Percentiles rank a stretch among this genome's conserved stretches.
Evolutionary conservation across 2,113 vertebrate genomes (phyloP).

Genomic region (Ailurus styani): DNA sequence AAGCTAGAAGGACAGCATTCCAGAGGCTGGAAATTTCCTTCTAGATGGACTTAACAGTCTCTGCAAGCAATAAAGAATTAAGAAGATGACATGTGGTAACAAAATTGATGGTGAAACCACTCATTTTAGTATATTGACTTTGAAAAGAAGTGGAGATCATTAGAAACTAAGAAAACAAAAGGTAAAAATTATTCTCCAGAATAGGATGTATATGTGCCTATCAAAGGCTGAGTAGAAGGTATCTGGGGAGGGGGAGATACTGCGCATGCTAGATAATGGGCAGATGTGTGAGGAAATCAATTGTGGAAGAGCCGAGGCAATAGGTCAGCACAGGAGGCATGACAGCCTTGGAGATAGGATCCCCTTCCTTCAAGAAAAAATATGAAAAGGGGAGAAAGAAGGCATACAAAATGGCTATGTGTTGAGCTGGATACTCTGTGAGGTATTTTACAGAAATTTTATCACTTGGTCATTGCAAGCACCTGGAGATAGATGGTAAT

Average conservation of each 20-base stretch:
- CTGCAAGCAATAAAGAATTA: background rate
- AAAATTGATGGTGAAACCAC: background rate
- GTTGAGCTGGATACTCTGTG: background rate
- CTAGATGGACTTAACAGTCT: background rate
- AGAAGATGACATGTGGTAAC: background rate
- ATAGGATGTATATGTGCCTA: too few species aligned
- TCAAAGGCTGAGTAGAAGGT: background rate
- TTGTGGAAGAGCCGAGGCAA: background rate
- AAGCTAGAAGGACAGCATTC: constrained; percentile 23
- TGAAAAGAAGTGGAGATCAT: background rate
- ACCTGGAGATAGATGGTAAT: background rate
- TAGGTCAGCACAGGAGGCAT: background rate
- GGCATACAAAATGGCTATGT: background rate
- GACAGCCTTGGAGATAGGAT: background rate
- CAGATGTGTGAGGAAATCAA: background rate
- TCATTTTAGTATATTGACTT: background rate
- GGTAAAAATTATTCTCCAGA: background rate
- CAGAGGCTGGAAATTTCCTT: background rate
- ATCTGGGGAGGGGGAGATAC: too few species aligned
- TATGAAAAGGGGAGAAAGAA: background rate
- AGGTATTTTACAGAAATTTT: background rate
- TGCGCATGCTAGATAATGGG: too few species aligned
- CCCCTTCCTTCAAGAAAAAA: background rate
- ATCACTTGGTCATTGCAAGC: background rate
- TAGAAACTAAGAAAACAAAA: background rate